Conservation (phyloP, 1,140 invertebrate genomes). For the Riptortus pedestris region DNA sequence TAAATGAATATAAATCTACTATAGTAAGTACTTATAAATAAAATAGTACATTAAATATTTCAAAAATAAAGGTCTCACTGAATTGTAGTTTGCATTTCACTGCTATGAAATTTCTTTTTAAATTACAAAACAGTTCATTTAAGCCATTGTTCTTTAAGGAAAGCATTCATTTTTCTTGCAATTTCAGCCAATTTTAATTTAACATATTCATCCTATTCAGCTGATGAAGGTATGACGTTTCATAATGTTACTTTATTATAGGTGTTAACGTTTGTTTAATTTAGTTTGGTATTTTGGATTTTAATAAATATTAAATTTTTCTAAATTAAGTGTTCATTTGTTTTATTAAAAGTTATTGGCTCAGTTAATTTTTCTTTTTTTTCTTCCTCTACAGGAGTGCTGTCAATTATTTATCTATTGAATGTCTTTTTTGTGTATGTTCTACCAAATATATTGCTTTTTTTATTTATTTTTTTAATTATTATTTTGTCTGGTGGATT, state of each 20-base stretch:
- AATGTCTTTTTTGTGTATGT: not conserved
- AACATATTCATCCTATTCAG: not conserved
- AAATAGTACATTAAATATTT: too few relatives aligned
- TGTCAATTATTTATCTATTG: not conserved
- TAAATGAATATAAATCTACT: too few relatives aligned
- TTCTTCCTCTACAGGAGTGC: not conserved
- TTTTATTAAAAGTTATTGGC: not conserved
- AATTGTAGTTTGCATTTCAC: too few relatives aligned
- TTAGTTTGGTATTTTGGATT: too few relatives aligned
- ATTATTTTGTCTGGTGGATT: not conserved
- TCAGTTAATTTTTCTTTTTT: slow-evolving; percentile 1
- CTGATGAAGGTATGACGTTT: slow-evolving; percentile 1
- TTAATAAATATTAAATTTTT: not conserved
- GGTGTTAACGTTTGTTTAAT: too few relatives aligned
- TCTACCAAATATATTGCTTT: not conserved
- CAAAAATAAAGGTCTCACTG: too few relatives aligned
- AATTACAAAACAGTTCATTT: too few relatives aligned
- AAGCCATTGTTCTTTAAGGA: slow-evolving; percentile 6
- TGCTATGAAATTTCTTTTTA: too few relatives aligned
- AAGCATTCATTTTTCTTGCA: not conserved
- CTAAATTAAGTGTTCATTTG: not conserved
- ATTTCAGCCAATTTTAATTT: slow-evolving; percentile 2
- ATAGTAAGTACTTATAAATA: too few relatives aligned
- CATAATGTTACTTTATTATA: not conserved
- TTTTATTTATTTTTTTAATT: not conserved